Conservation (phyloP, 2,888 invertebrate species). For the Embidobia sp. region DNA sequence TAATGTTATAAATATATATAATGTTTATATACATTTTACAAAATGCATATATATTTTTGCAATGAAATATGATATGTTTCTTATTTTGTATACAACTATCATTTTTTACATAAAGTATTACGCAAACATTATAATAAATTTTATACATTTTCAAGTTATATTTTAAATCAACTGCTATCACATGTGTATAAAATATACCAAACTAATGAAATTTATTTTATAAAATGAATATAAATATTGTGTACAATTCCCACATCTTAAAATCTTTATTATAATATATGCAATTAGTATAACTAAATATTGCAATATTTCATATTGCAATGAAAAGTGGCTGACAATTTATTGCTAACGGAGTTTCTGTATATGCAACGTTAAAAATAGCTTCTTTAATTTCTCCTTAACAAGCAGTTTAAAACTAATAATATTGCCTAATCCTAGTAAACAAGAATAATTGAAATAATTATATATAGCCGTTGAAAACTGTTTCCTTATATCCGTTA, state of each 20-base stretch:
- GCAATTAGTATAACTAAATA: slow-evolving; percentile 1
- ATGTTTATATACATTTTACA: too few relatives aligned
- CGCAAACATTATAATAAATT: too few relatives aligned
- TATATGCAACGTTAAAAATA: slow-evolving; percentile 5
- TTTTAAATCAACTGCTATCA: too few relatives aligned
- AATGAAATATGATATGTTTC: background rate
- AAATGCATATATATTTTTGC: too few relatives aligned
- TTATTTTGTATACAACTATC: background rate
- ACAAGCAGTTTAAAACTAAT: slow-evolving; percentile 35
- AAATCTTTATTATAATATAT: background rate
- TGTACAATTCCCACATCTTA: background rate
- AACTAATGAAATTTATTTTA: too few relatives aligned
- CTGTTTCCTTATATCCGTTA: slow-evolving; percentile 39
- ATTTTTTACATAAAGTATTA: too few relatives aligned
- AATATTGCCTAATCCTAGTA: slow-evolving; percentile 13
- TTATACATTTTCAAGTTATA: too few relatives aligned
- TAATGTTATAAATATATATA: too few relatives aligned
- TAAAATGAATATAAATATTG: too few relatives aligned
- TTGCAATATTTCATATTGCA: slow-evolving; percentile 1
- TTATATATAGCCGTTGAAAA: slow-evolving; percentile 26
- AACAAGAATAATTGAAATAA: slow-evolving; percentile 40
- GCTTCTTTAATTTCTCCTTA: slow-evolving; percentile 12
- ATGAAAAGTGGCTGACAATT: slow-evolving; percentile 6
- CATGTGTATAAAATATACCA: too few relatives aligned
- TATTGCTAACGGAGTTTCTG: slow-evolving; percentile 6